These are phyloP conservation scores for Aleiodes testaceus DNA, from an alignment of 2,888 invertebrate species.

Conservation along the genomic window DNA sequence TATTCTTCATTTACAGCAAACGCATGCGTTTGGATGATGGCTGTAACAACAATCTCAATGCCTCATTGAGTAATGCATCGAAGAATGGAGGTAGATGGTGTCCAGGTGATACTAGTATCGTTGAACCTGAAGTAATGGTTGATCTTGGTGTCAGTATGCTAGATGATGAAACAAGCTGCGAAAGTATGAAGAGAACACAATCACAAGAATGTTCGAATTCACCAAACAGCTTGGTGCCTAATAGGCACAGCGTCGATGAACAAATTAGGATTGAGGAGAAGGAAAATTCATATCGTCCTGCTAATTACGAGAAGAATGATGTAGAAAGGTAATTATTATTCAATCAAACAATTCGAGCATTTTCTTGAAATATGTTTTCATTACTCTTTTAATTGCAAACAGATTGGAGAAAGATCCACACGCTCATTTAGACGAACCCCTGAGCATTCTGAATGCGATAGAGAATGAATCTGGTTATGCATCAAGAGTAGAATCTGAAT, in stretches of 20 bases:
- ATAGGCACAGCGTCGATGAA: slow-evolving; percentile 45
- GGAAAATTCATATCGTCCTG: slow-evolving; percentile 54
- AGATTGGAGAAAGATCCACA: slow-evolving; percentile 59
- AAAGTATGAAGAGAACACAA: slow-evolving; percentile 63
- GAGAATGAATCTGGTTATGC: slow-evolving; percentile 67
- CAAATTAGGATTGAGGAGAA: slow-evolving; percentile 54
- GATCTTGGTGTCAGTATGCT: slow-evolving; percentile 79
- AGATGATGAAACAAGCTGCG: slow-evolving; percentile 72
- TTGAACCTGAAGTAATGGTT: slow-evolving; percentile 74
- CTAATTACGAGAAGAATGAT: slow-evolving; percentile 56
- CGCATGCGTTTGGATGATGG: slow-evolving; percentile 65
- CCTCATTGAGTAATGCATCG: slow-evolving; percentile 56
- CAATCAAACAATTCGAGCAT: background rate
- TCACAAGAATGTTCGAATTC: slow-evolving; percentile 68
- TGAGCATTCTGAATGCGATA: slow-evolving; percentile 51
- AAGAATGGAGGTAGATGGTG: slow-evolving; percentile 64
- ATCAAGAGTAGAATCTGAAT: slow-evolving; percentile 62
- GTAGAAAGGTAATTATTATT: slow-evolving; percentile 58
- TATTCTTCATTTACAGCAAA: slow-evolving; percentile 60
- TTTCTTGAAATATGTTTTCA: background rate
- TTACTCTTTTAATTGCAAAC: background rate
- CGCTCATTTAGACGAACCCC: slow-evolving; percentile 57
- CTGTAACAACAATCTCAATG: slow-evolving; percentile 67
- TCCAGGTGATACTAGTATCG: slow-evolving; percentile 66
- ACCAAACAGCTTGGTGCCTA: slow-evolving; percentile 50